Base-by-base conservation (phyloP, 1,140 invertebrate species). In the Rhagoletis pomonella region DNA sequence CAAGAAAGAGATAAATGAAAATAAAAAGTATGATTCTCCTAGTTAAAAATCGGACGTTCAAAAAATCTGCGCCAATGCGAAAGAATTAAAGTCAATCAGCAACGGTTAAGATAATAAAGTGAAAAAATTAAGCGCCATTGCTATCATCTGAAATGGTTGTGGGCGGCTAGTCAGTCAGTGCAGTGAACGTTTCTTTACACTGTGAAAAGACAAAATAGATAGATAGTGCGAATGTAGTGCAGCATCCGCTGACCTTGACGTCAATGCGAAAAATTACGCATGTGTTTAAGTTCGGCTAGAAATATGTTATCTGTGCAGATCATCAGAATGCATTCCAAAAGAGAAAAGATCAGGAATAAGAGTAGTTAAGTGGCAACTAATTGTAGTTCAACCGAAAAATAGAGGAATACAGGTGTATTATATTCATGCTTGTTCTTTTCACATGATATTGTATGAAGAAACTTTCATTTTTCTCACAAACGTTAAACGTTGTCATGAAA, bases 231-330 rank as follows among this genome's bases (percentile, higher is more conserved):
- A 6, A 39, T 12, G 6, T 44, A 73, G 47, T 73, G 12, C 29
- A 73, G 9, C 69, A 14, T 47, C 69, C 69, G 64, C 29, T 67
- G 64, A 67, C 64, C 64, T 67, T 62, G n/a, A 14, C 60, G n/a
- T 4, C 29, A 19, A 67, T 7, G 10, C 29, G 29, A 39, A 67
- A 7, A 67, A 67, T 67, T 67, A 4, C 19, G 39, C 29, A 42
- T 10, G 39, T 67, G 6, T 29, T 5, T 67, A 19, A 14, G 64
- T 62, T 62, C 4, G 1, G 60, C 4, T 7, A n/a, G 9, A 62
- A 62, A 12, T 62, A 62, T 62, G 12, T 10, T 7, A 55, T 55
- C 50, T 55, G 50, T 55, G 10, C 50, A 55, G 10, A 10, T 55
- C 50, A 29, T 29, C 29, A 29, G 29, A 29, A 29, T 29, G 29